Evolutionary conservation across 2,113 vertebrate species (phyloP).

Genomic region (Indri indri): DNA sequence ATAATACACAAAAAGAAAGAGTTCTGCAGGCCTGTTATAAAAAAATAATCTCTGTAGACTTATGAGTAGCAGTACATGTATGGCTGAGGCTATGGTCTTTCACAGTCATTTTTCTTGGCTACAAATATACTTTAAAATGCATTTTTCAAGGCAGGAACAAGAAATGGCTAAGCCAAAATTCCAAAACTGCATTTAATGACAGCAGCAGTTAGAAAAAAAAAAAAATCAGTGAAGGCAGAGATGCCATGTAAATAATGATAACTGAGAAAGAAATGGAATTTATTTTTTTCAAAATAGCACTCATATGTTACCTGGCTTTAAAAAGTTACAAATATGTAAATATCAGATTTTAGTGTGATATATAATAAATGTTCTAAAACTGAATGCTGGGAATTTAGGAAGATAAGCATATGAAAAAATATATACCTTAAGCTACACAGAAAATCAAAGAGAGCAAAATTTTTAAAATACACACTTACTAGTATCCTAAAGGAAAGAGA

Average conservation of each 20-base stretch:
- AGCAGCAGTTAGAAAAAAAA: background rate
- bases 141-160: conserved; percentile 2
- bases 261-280: background rate
- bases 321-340: background rate
- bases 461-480: background rate
- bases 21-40: background rate
- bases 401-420: background rate
- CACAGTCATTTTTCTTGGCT: background rate
- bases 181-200: conserved; percentile 23
- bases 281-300: background rate
- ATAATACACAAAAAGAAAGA: background rate
- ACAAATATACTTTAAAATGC: background rate
- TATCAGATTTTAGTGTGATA: background rate
- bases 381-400: background rate
- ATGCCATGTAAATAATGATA: background rate
- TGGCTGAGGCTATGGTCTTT: background rate
- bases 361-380: background rate
- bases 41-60: background rate
- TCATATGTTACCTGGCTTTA: background rate
- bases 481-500: background rate
- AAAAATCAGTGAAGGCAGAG: background rate
- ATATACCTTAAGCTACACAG: background rate
- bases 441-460: background rate
- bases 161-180: background rate
- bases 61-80: background rate